Evolutionary conservation across 2,888 invertebrate species (phyloP).

Genomic region (Rhaphigaster nebulosa): DNA sequence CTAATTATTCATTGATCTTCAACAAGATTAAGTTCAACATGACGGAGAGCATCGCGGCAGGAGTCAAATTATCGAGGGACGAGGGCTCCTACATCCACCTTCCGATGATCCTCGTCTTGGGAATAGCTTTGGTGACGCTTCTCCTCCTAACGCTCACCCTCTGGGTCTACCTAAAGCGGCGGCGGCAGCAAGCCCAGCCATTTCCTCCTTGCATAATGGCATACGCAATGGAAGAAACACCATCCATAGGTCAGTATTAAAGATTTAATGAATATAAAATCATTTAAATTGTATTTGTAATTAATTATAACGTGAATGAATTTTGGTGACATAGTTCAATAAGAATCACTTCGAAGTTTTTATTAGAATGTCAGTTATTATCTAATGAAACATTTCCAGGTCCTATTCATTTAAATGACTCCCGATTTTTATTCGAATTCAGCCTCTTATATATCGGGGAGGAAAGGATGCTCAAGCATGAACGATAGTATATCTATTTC

Average conservation of each 20-base stretch:
- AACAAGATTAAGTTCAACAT: constrained; percentile 51
- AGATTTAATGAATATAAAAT: background rate
- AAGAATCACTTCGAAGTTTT: no score
- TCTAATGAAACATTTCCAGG: no score
- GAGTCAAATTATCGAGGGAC: background rate
- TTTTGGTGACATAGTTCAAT: no score
- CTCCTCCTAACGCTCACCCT: constrained; percentile 18
- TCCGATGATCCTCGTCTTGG: constrained; percentile 4
- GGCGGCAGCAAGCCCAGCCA: background rate
- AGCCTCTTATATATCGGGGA: no score
- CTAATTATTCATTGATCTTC: constrained; percentile 26
- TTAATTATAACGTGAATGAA: background rate
- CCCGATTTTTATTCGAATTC: no score
- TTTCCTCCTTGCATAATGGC: constrained; percentile 53
- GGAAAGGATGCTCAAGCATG: no score
- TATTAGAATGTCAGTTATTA: no score
- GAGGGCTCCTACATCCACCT: background rate
- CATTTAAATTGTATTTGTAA: background rate
- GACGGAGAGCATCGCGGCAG: background rate
- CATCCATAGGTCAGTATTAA: constrained; percentile 24
- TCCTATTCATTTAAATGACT: no score
- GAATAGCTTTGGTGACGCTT: background rate
- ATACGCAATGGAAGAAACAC: constrained; percentile 29
- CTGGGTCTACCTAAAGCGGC: constrained; percentile 45
- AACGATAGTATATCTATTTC: no score